Percentiles rank a stretch among this genome's conserved stretches.
Conservation (phyloP, 2,113 vertebrate genomes). For the human region GRCh38 chr13:47116001-47116500, state of each 20-base stretch:
- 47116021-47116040: not conserved
- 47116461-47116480: not conserved
- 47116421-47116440: not conserved
- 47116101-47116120: not conserved
- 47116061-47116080: no score
- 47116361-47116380: not conserved
- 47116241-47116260: not conserved
- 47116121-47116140: accelerated
- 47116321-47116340: accelerated
- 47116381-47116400: not conserved
- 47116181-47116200: no score
- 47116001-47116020: not conserved
- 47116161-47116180: not conserved
- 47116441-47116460: not conserved
- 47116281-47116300: not conserved
- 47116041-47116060: not conserved
- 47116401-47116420: not conserved
- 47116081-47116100: not conserved
- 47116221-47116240: not conserved
- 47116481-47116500: not conserved
- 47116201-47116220: not conserved
- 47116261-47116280: not conserved
- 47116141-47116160: not conserved
- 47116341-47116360: not conserved
- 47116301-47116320: not conserved